These are phyloP conservation scores for Hyles lineata DNA, from an alignment of 2,888 invertebrate species.

Conservation along the genomic window DNA sequence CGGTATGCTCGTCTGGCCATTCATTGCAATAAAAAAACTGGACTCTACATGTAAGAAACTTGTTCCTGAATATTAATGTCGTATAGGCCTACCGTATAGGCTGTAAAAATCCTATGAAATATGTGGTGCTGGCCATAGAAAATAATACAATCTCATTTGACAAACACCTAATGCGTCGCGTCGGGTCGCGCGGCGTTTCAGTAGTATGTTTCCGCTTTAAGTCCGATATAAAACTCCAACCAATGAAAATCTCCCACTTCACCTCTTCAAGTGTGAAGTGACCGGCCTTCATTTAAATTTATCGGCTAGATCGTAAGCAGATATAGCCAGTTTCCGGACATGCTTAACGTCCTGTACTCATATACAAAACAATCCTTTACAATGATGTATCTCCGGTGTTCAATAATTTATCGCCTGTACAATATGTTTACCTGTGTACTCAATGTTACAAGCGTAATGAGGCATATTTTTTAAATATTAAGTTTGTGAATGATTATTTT, in stretches of 20 bases:
- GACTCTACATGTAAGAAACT: too few relatives aligned
- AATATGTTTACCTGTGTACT: background rate
- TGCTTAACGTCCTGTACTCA: background rate
- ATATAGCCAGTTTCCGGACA: constrained; percentile 4
- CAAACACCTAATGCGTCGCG: too few relatives aligned
- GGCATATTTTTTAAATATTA: background rate
- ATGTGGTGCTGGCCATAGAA: too few relatives aligned
- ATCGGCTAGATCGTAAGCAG: constrained; percentile 11
- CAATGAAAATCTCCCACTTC: constrained; percentile 4
- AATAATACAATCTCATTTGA: too few relatives aligned
- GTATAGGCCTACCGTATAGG: too few relatives aligned
- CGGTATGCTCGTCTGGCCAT: too few relatives aligned
- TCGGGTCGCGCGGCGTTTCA: too few relatives aligned
- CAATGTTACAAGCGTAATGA: background rate
- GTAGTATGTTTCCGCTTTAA: too few relatives aligned
- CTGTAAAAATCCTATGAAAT: too few relatives aligned
- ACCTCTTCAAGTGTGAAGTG: background rate
- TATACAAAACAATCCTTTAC: background rate
- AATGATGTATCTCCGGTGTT: background rate
- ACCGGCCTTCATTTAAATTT: background rate
- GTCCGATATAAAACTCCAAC: background rate
- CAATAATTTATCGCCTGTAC: background rate
- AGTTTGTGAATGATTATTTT: background rate
- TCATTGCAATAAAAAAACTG: too few relatives aligned
- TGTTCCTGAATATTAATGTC: too few relatives aligned